Base-by-base conservation (phyloP, 2,888 invertebrate genomes). In the Blastobasis adustella region DNA sequence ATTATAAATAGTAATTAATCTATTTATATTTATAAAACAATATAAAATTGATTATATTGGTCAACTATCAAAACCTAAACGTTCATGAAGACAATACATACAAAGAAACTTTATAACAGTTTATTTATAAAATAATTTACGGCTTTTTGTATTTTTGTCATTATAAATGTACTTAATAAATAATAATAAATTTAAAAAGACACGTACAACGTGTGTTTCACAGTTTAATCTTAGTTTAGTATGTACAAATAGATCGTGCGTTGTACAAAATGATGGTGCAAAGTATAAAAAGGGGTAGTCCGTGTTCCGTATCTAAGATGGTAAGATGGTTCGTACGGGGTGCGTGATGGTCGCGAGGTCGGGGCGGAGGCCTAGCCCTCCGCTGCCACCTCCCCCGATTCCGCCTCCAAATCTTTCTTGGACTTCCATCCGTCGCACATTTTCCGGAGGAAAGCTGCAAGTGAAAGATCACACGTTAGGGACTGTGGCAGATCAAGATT, bases 381-480 rank as follows among this genome's bases (percentile, higher is more conserved):
- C 73, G 79, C 82, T 51, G 82, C 78, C 60, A 75, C 71, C 58
- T 73, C 77, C 59, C 63, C 77, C 52, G 23, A 23, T 23, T 62
- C 71, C 49, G 65, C 73, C 49, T 23, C 23, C 23, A 23, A 23
- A 23, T 58, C 72, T 47, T 54, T 65, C 63, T 77, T 76, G 63
- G 65, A 53, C 56, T 78, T 76, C 82, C 88, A 85, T 82, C 91
- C 90, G 73, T 92, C 93, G 85, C 94, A 94, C 92, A 97, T 93
- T 91, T 92, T 93, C 90, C 93, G 93, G 85, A 96, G 93, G 92
- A 97, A 97, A 88, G 94, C 95, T 95, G 90, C 45, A 73, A 70
- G 5, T 65, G 50, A 54, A 46, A 54, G 51, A 56, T 39, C 40
- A 38, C 8, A 43, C 43, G 9, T 49, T 51, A 52, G 48, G 3